Evolutionary conservation across 2,797 vertebrate species (phyloP), one percentile per base, ranked within the genome.

Genomic region (Peromyscus melanophrys): DNA sequence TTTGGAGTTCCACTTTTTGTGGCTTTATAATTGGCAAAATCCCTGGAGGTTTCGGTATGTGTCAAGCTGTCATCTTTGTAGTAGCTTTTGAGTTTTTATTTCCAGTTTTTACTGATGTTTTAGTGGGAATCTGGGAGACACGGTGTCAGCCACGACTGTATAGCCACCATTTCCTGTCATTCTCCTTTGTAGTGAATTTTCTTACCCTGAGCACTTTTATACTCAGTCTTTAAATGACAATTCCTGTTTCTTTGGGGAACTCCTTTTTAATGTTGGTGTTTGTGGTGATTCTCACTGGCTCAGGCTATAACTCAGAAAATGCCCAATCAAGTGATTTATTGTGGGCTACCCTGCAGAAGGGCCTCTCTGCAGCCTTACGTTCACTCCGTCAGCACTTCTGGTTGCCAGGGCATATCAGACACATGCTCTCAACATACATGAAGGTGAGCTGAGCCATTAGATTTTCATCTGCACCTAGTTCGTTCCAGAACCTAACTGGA

Each of bases 41-140:
- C 82, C 46, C 40, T 76, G 71, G n/a, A 61, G 49, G 11, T 82
- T 73, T 89, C 31, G 10, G 55, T 11, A 23, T 2, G 0, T 78
- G 37, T 78, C 40, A 84, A 29, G 77, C 16, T 94, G 23, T 40
- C 71, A 63, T 73, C 40, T 27, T 61, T 3, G 4, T 52, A n/a
- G 29, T 65, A 11, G 31, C 34, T 73, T 90, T 75, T 80, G 94
- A 75, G 69, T 29, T 96, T 95, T 77, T 63, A 34, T 67, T 92
- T 61, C 76, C 65, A 12, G 52, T 67, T 92, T 96, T 97, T 13
- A 65, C 89, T 85, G 63, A 29, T 71, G n/a, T 96, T 80, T 96
- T 46, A 76, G 46, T 87, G 76, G 76, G 73, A 63, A 49, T 90
- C 80, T 80, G 91, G 89, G 55, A 86, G 69, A 83, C 65, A 69